Conservation (phyloP, 2,113 vertebrate genomes). For the Macrotis lagotis region DNA sequence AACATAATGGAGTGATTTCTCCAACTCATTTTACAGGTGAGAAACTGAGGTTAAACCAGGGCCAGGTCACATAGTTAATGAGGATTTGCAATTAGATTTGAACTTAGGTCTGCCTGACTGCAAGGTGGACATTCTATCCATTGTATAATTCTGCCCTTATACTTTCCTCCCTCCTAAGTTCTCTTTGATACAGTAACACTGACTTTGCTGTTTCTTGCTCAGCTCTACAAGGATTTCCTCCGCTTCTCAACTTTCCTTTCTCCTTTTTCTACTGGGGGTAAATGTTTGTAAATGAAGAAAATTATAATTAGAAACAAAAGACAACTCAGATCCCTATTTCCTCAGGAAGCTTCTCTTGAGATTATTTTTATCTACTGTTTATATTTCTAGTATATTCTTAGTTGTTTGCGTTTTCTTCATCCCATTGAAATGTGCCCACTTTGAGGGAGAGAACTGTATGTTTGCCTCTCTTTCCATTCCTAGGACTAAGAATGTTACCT, state of each 20-base stretch:
- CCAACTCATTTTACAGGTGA: not conserved
- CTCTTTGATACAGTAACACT: not conserved
- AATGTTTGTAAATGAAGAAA: not conserved
- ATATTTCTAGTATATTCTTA: not conserved
- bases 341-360: not conserved
- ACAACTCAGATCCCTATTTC: not conserved
- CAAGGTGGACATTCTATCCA: not conserved
- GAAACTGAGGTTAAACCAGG: not conserved
- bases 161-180: not conserved
- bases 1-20: not conserved
- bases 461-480: not conserved
- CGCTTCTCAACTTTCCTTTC: not conserved
- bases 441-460: not conserved
- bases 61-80: not conserved
- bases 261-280: not conserved
- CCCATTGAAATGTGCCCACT: not conserved
- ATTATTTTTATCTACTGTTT: not conserved
- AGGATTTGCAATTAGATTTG: not conserved
- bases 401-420: not conserved
- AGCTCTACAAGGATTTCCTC: not conserved
- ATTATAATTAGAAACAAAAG: not conserved
- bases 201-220: not conserved
- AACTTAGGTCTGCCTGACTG: not conserved
- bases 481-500: not conserved
- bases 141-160: not conserved